Percentiles rank a stretch among this genome's conserved stretches.
phyloP scores from a whole-genome alignment of 2,888 invertebrate genomes.

The Lacanobia wlatinum region DNA sequence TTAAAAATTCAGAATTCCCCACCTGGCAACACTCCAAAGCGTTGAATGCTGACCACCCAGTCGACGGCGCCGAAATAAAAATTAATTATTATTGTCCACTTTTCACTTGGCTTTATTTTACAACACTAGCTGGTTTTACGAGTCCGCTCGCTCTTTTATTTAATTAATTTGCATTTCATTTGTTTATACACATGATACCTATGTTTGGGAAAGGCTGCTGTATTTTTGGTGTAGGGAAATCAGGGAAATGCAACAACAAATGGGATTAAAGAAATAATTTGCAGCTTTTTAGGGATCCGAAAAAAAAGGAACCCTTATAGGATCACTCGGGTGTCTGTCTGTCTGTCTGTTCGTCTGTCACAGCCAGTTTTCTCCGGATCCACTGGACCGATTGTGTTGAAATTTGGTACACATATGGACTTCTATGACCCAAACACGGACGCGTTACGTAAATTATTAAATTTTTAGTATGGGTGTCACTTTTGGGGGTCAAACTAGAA shows the following conservation, averaged over 20 bases:
- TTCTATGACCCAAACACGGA: too few relatives aligned
- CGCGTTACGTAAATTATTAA: too few relatives aligned
- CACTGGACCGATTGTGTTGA: too few relatives aligned
- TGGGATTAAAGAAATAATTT: neutral
- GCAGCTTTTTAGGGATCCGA: too few relatives aligned
- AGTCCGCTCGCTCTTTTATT: constrained; percentile 51
- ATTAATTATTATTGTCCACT: constrained; percentile 69
- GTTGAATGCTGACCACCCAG: constrained; percentile 64
- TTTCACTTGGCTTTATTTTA: constrained; percentile 61
- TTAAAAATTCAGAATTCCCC: constrained; percentile 68
- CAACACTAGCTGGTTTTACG: constrained; percentile 53
- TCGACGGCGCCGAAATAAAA: constrained; percentile 68
- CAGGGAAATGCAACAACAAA: neutral
- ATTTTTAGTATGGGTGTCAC: too few relatives aligned
- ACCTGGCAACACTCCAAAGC: constrained; percentile 72
- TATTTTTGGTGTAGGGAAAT: constrained; percentile 10
- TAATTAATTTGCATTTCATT: constrained; percentile 57
- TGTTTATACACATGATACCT: constrained; percentile 30
- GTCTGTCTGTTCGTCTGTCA: too few relatives aligned
- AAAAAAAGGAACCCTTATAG: too few relatives aligned
- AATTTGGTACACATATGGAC: too few relatives aligned
- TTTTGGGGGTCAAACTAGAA: too few relatives aligned
- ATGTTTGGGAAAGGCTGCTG: constrained; percentile 12
- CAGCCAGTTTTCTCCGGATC: too few relatives aligned
- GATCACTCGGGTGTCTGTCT: too few relatives aligned